A percentile compares a stretch with the other conserved stretches of the same genome.
Conservation (phyloP, 2,888 invertebrate genomes). For the Diarsia brunnea region DNA sequence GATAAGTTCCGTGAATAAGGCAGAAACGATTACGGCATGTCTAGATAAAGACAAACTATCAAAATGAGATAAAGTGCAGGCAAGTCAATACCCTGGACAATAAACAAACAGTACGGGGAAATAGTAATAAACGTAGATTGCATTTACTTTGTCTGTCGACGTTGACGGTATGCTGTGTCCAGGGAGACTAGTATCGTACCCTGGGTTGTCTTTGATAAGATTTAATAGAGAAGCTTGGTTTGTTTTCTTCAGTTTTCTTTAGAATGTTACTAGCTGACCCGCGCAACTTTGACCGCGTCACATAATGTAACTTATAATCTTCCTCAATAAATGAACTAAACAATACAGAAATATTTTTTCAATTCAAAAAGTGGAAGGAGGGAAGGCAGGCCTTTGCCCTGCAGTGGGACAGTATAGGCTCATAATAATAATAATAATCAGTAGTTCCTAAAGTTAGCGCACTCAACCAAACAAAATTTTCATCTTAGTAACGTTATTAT, state of each 20-base stretch:
- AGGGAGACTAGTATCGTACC: background rate
- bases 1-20: slow-evolving; percentile 40
- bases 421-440: too few species aligned
- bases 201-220: background rate
- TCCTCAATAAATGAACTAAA: too few species aligned
- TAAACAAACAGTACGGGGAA: slow-evolving; percentile 51
- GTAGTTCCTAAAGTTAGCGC: too few species aligned
- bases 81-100: slow-evolving; percentile 42
- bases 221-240: background rate
- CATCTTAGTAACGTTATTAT: too few species aligned
- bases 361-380: too few species aligned
- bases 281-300: too few species aligned
- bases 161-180: background rate
- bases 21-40: slow-evolving; percentile 16
- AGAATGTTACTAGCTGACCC: background rate
- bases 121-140: slow-evolving; percentile 35
- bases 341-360: too few species aligned
- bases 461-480: too few species aligned
- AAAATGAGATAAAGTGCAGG: slow-evolving; percentile 51
- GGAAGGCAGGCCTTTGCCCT: too few species aligned
- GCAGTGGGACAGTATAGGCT: too few species aligned
- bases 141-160: slow-evolving; percentile 27
- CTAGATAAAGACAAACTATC: slow-evolving; percentile 37
- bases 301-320: too few species aligned
- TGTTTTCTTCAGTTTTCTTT: background rate